These are phyloP conservation scores for Frankliniella intonsa DNA, from an alignment of 2,888 invertebrate species.

Conservation along the genomic window DNA sequence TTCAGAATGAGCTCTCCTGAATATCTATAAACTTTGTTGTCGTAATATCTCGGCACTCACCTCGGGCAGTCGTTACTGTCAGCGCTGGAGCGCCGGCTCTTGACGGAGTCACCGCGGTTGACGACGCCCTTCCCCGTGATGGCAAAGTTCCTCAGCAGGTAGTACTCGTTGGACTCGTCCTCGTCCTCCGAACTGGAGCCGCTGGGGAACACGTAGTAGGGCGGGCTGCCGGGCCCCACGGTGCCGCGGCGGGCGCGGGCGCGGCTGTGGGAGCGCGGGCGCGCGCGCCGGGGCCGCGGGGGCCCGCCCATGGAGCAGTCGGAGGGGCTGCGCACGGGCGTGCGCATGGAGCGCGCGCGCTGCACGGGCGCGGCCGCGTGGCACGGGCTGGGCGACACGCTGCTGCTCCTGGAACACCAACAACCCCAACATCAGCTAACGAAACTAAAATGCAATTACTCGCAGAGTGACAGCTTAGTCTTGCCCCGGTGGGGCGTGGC, in stretches of 20 bases:
- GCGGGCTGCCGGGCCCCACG: not conserved
- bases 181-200: not conserved
- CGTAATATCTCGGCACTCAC: conserved; percentile 45
- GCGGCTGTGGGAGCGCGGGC: conserved; percentile 7
- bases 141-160: conserved; percentile 84
- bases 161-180: conserved; percentile 63
- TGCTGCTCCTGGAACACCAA: not conserved
- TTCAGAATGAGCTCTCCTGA: too few relatives aligned
- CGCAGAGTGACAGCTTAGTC: too few relatives aligned
- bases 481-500: too few relatives aligned
- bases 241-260: not conserved
- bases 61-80: conserved; percentile 66
- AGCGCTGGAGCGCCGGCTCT: conserved; percentile 76
- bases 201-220: conserved; percentile 3
- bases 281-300: not conserved
- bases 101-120: conserved; percentile 85
- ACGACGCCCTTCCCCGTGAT: conserved; percentile 87
- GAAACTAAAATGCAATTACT: too few relatives aligned
- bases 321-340: conserved; percentile 9
- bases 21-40: too few relatives aligned
- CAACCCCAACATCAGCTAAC: too few relatives aligned
- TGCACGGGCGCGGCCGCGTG: conserved; percentile 6
- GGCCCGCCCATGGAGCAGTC: not conserved
- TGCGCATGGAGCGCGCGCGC: conserved; percentile 4
- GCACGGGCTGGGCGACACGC: conserved; percentile 3